Base-by-base conservation (phyloP, 2,797 vertebrate species). In the Phalanger gymnotis region DNA sequence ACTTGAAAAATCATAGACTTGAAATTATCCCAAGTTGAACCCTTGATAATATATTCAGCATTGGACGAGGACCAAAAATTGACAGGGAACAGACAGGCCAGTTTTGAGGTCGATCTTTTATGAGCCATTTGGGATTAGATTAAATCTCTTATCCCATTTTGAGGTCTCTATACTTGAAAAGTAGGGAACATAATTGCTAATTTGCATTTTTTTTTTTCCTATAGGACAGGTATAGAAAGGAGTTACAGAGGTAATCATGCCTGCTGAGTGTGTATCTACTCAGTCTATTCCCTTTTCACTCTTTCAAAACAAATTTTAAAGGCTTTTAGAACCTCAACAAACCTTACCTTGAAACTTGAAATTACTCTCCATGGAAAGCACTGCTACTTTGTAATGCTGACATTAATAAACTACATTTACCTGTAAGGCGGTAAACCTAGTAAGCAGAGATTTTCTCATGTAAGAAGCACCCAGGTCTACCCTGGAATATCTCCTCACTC, bases 81-180 rank as follows among this genome's bases (percentile, higher is more conserved):
- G 0, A 0, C 0, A 87, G 91, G 90, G 54, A 81, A 91, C 47
- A 11, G 61, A 0, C 0, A 94, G 57, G 95, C 94, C 96, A 55
- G 52, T 93, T 93, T 95, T 95, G 0, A 47, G 54, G 93, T 94
- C 94, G 27, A 54, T 25, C 0, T 90, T 61, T 5, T 87, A 53
- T 52, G 61, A 90, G 52, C 90, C 92, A 90, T 89, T 28, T 4
- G 93, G 14, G 52, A 27, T 61, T 40, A 56, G 96, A 95, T 93
- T 91, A 96, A 57, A 91, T 93, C 87, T 92, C 34, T 97, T 96
- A 90, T 92, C 87, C 91, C 55, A 31, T 95, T 93, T 54, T 30
- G 58, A 91, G 93, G 34, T 87, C 54, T 31, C 61, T 94, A 0
- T 94, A 94, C 90, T 94, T 91, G 94, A 92, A 66, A 96, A 95